These are phyloP conservation scores for Numenius arquata DNA, from an alignment of 2,113 vertebrate genomes.

Conservation along the genomic window DNA sequence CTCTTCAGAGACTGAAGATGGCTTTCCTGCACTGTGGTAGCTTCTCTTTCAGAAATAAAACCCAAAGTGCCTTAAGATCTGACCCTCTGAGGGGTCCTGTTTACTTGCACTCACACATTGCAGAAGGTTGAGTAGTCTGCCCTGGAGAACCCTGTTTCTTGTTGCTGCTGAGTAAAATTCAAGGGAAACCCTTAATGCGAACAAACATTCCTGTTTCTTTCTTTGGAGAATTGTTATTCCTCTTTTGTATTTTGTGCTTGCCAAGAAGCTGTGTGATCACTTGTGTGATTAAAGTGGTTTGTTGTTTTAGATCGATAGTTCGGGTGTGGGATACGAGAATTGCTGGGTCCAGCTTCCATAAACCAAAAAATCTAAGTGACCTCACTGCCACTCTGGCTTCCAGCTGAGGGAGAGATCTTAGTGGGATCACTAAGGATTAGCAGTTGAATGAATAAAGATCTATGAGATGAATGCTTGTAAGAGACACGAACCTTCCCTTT, in stretches of 20 bases:
- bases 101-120: neutral
- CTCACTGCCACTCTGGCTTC: neutral
- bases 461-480: neutral
- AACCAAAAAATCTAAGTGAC: neutral
- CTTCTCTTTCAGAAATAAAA: neutral
- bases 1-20: neutral
- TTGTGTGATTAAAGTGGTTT: neutral
- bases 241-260: neutral
- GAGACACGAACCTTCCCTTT: neutral
- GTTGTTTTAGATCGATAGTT: neutral
- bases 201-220: neutral
- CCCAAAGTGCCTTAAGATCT: neutral
- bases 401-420: neutral
- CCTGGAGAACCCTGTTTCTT: neutral
- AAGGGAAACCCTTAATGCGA: slow-evolving; percentile 16
- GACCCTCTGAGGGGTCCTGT: neutral
- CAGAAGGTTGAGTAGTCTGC: neutral
- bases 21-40: neutral
- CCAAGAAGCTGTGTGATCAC: slow-evolving; percentile 3
- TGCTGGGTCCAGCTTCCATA: neutral
- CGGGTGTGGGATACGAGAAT: neutral
- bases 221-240: neutral
- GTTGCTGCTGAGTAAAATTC: neutral
- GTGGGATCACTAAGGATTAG: neutral
- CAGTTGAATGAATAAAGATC: neutral